Conservation (phyloP, 2,888 invertebrate species). For the Drepanosiphum platanoidis region DNA sequence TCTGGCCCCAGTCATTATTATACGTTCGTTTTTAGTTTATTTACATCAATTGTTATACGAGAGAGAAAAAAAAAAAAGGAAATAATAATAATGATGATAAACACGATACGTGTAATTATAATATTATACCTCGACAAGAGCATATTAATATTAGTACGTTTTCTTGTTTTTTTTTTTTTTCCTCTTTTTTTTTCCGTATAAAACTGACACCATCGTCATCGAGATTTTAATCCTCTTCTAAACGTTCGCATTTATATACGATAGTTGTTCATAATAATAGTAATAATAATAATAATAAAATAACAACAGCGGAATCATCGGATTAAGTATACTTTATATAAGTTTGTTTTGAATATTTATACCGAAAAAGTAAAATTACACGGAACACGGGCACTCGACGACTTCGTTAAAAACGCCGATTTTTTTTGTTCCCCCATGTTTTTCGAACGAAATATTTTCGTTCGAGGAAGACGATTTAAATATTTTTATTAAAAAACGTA, state of each 20-base stretch:
- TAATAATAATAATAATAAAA: no score
- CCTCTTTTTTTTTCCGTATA: background rate
- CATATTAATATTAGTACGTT: no score
- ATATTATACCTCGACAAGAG: background rate
- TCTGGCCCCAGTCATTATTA: background rate
- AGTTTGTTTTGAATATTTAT: background rate
- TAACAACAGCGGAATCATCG: background rate
- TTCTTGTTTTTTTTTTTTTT: background rate
- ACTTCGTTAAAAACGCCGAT: no score
- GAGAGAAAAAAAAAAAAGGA: background rate
- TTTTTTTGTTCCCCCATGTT: no score
- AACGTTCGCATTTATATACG: background rate
- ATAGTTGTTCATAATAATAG: no score
- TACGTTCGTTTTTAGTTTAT: background rate
- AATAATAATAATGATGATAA: background rate
- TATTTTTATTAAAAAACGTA: no score
- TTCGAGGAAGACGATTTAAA: no score
- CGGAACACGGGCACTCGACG: no score
- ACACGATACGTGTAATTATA: no score
- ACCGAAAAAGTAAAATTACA: background rate
- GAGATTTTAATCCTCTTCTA: background rate
- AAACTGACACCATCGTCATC: background rate
- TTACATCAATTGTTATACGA: slow-evolving; percentile 10
- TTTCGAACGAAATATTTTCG: no score
- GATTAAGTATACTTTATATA: background rate